A percentile compares a stretch with the other conserved stretches of the same genome.
phyloP scores from a whole-genome alignment of 2,888 invertebrate genomes.

The Adelphocoris suturalis region DNA sequence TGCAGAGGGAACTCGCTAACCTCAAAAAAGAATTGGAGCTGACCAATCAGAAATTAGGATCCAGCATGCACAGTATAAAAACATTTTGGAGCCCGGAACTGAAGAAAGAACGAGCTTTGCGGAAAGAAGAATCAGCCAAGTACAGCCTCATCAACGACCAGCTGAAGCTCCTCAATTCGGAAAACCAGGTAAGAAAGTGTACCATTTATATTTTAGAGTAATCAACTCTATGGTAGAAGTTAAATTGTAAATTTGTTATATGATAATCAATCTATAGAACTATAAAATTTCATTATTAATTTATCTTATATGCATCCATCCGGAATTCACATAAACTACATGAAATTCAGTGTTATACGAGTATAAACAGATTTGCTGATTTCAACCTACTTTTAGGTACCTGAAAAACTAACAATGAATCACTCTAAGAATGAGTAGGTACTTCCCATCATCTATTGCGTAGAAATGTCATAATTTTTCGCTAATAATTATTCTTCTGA shows the following conservation, averaged over 20 bases:
- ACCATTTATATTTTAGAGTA: background rate
- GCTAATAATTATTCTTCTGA: too few species aligned
- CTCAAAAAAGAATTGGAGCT: slow-evolving; percentile 96
- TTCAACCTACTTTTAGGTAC: too few species aligned
- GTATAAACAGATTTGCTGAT: too few species aligned
- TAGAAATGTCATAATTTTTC: too few species aligned
- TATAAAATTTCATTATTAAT: background rate
- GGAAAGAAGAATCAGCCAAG: slow-evolving; percentile 98
- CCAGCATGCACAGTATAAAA: slow-evolving; percentile 99
- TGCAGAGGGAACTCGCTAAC: slow-evolving; percentile 94
- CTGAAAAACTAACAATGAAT: too few species aligned
- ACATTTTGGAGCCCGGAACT: slow-evolving; percentile 99
- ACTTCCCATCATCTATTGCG: too few species aligned
- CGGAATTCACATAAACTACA: too few species aligned
- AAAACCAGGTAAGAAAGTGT: slow-evolving; percentile 89
- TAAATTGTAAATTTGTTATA: background rate
- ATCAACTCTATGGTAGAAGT: background rate
- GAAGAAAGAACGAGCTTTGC: slow-evolving; percentile 96
- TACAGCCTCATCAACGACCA: slow-evolving; percentile 98
- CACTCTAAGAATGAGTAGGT: too few species aligned
- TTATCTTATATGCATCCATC: too few species aligned
- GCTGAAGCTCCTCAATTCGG: slow-evolving; percentile 95
- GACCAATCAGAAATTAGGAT: slow-evolving; percentile 97
- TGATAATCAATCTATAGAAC: background rate
- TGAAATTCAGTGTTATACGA: too few species aligned